Conservation (phyloP, 1,140 invertebrate species). For the Aporrectodea caliginosa region DNA sequence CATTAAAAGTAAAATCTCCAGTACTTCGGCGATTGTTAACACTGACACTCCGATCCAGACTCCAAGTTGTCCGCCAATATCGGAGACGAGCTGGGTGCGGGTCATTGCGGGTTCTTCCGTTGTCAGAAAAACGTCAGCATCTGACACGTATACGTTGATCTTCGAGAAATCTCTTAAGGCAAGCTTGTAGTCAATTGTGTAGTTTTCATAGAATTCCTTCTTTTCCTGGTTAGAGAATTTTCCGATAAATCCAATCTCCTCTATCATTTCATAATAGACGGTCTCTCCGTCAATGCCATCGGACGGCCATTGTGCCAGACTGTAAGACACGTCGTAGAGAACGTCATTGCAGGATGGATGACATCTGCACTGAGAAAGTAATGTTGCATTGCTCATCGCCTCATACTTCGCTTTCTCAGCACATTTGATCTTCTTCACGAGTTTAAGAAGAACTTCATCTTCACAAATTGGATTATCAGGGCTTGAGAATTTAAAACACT, state of each 20-base stretch:
- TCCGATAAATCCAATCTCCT: not conserved
- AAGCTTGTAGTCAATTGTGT: not conserved
- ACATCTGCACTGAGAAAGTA: slow-evolving; percentile 22
- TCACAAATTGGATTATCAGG: not conserved
- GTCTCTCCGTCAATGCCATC: not conserved
- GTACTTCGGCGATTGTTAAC: not conserved
- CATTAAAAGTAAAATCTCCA: not conserved
- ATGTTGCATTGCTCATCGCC: not conserved
- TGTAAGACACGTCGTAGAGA: slow-evolving; percentile 30
- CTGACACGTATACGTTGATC: slow-evolving; percentile 31
- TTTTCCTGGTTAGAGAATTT: not conserved
- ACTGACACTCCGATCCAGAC: slow-evolving; percentile 25
- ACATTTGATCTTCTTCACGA: not conserved
- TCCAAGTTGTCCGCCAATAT: slow-evolving; percentile 33
- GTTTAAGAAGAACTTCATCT: not conserved
- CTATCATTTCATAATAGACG: not conserved
- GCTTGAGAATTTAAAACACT: not conserved
- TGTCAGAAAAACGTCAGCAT: slow-evolving; percentile 31
- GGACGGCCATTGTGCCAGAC: slow-evolving; percentile 28
- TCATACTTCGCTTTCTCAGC: not conserved
- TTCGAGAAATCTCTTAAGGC: not conserved
- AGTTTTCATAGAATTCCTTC: not conserved
- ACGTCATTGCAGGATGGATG: slow-evolving; percentile 32
- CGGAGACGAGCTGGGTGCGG: slow-evolving; percentile 24
- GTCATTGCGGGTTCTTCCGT: slow-evolving; percentile 30